phyloP scores from a whole-genome alignment of 2,113 vertebrate genomes.

The Hassar affinis region DNA sequence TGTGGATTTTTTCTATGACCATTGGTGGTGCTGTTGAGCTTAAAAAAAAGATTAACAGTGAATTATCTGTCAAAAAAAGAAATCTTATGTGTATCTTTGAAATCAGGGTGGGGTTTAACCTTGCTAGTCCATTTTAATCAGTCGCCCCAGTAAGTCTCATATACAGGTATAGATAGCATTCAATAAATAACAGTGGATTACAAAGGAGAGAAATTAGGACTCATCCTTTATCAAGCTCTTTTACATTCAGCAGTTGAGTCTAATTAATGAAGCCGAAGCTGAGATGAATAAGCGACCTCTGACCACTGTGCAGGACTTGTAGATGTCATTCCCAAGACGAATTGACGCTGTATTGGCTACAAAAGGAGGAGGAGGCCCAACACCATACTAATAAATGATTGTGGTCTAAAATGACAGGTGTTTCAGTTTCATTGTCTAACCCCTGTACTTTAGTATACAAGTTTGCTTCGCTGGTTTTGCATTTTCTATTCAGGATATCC shows the following conservation, averaged over 20 bases:
- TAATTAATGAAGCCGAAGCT: not conserved
- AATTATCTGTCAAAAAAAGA: too few species aligned
- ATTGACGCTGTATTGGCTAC: too few species aligned
- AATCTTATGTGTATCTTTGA: not conserved
- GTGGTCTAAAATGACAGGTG: too few species aligned
- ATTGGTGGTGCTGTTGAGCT: not conserved
- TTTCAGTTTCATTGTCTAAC: too few species aligned
- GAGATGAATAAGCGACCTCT: conserved; percentile 22
- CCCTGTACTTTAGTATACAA: too few species aligned
- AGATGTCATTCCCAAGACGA: too few species aligned
- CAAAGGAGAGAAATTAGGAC: not conserved
- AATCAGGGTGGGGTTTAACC: not conserved
- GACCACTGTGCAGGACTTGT: too few species aligned
- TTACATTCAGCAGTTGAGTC: conserved; percentile 1
- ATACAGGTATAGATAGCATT: not conserved
- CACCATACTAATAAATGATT: too few species aligned
- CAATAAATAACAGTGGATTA: conserved; percentile 18
- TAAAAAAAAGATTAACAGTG: too few species aligned
- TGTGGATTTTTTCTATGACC: too few species aligned
- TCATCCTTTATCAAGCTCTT: not conserved
- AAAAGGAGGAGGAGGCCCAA: too few species aligned
- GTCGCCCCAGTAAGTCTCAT: not conserved
- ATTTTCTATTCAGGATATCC: not conserved
- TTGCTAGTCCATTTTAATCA: not conserved
- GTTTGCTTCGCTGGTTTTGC: not conserved